phyloP scores from a whole-genome alignment of 2,797 vertebrate genomes.

The Sandelia bainsii region DNA sequence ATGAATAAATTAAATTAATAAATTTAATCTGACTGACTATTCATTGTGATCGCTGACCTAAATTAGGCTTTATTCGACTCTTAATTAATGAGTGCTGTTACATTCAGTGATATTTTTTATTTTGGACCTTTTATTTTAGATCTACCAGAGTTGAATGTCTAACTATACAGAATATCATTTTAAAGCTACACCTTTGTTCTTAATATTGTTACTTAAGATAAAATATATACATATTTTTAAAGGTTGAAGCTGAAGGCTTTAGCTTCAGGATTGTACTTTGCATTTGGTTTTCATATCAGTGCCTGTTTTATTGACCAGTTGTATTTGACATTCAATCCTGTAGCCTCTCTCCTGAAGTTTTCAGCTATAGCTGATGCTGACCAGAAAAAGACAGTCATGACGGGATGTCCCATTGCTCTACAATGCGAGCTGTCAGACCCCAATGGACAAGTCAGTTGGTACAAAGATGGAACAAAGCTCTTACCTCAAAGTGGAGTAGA shows the following conservation, averaged over 20 bases:
- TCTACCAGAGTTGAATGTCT: no score
- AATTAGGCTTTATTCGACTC: no score
- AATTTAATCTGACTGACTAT: no score
- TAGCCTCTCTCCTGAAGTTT: slow-evolving; percentile 82
- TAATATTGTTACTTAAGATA: no score
- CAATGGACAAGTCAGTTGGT: slow-evolving; percentile 82
- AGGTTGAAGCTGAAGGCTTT: background rate
- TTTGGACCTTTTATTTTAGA: no score
- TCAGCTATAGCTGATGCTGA: slow-evolving; percentile 77
- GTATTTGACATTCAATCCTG: slow-evolving; percentile 71
- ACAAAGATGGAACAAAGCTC: slow-evolving; percentile 85
- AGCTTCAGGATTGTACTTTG: slow-evolving; percentile 23
- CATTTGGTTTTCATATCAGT: slow-evolving; percentile 28
- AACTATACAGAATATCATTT: no score
- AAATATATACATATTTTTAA: no score
- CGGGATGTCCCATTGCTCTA: slow-evolving; percentile 82
- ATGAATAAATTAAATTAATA: no score
- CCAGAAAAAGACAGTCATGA: slow-evolving; percentile 75
- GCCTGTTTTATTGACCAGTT: slow-evolving; percentile 52
- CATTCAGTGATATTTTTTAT: no score
- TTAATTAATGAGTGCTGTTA: no score
- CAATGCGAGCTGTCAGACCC: slow-evolving; percentile 86
- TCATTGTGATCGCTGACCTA: no score
- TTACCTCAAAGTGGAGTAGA: slow-evolving; percentile 72
- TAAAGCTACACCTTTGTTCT: no score